Percentiles rank a stretch among this genome's conserved stretches.
Evolutionary conservation across 1,140 invertebrate genomes (phyloP).

Genomic region (Drosophila rufa): DNA sequence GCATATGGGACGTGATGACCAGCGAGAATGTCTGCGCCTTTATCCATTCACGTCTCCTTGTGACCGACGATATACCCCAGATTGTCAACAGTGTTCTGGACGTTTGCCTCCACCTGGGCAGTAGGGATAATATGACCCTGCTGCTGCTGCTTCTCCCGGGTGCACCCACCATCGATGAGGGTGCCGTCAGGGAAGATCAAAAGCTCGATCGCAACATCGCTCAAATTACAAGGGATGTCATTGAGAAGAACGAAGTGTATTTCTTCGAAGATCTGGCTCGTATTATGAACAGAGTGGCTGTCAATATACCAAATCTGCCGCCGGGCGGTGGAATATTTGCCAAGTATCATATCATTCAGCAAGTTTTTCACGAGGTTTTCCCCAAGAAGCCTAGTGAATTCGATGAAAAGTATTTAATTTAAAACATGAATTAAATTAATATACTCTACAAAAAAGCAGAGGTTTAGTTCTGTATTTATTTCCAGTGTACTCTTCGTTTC

Average conservation of each 20-base stretch:
- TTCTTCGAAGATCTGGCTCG: constrained; percentile 10
- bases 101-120: constrained; percentile 25
- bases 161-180: constrained; percentile 7
- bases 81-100: constrained; percentile 34
- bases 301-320: constrained; percentile 13
- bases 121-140: constrained; percentile 37
- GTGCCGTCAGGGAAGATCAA: constrained; percentile 6
- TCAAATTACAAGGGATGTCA: constrained; percentile 7
- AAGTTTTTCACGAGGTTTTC: constrained; percentile 11
- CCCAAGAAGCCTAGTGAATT: constrained; percentile 15
- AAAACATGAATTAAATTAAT: neutral
- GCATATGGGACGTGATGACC: constrained; percentile 38
- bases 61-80: constrained; percentile 4
- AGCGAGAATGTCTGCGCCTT: constrained; percentile 11
- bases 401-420: constrained; percentile 4
- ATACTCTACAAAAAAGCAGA: too few relatives aligned
- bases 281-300: constrained; percentile 17
- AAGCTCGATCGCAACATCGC: constrained; percentile 7
- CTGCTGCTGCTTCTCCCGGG: constrained; percentile 19
- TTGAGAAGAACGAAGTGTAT: constrained; percentile 20
- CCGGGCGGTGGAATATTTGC: constrained; percentile 27
- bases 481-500: constrained; percentile 5
- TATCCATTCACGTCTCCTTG: constrained; percentile 11
- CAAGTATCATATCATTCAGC: constrained; percentile 16
- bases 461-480: neutral